These are phyloP conservation scores for Metaphire vulgaris DNA, from an alignment of 1,140 invertebrate species.

Conservation along the genomic window DNA sequence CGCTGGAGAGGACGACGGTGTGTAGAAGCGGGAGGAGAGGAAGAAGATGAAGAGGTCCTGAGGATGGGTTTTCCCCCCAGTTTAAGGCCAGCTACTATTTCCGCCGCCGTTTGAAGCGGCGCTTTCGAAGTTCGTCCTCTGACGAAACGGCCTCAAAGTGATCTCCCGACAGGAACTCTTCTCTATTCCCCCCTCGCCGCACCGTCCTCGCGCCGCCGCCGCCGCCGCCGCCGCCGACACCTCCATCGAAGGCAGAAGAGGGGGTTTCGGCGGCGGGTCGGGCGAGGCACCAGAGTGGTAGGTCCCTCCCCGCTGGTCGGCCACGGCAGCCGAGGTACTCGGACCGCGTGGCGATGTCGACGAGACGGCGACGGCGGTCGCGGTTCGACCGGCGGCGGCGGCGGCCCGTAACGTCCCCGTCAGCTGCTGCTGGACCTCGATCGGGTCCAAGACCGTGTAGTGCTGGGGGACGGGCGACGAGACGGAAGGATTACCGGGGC, in stretches of 20 bases:
- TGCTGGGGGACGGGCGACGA: constrained; percentile 9
- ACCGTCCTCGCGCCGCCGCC: background rate
- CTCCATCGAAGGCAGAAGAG: background rate
- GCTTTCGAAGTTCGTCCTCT: background rate
- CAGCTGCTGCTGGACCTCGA: constrained; percentile 19
- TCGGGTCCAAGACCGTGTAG: constrained; percentile 18
- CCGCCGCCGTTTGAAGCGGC: background rate
- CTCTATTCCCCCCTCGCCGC: background rate
- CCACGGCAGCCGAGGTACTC: background rate
- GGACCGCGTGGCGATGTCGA: background rate
- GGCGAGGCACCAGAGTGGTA: background rate
- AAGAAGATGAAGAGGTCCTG: no score
- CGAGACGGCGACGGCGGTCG: background rate
- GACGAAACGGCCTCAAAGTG: background rate
- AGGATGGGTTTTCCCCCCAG: no score
- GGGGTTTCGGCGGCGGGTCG: background rate
- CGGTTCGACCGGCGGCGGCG: background rate
- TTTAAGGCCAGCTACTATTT: background rate
- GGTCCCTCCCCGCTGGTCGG: no score
- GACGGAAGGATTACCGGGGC: background rate
- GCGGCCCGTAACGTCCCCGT: background rate
- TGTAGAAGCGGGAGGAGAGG: no score
- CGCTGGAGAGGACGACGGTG: no score
- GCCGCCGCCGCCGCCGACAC: no score
- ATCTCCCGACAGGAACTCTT: background rate